Evolutionary conservation across 2,888 invertebrate genomes (phyloP), one percentile per base, ranked within the genome.

Genomic region (Mythimna pallens): DNA sequence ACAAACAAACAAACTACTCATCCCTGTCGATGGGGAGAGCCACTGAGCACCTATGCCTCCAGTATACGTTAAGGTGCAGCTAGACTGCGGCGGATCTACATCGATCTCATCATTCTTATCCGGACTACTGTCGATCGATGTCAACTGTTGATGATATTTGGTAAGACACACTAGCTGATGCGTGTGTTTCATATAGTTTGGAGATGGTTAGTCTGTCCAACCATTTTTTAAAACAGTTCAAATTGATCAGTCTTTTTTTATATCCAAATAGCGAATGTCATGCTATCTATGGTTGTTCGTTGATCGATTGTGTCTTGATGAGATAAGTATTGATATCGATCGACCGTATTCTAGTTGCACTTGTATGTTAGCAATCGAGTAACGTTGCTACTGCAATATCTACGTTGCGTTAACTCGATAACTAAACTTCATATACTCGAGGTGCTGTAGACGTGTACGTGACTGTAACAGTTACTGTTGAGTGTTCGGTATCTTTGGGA

Each of bases 1-100:
- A 86, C 72, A 76, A 79, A 79, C 77, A 78, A 78, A 86, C 77
- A 78, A 83, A 84, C 61, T 77, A 86, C 82, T 86, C 71, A 63
- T 77, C 85, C 86, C 84, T 80, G 83, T 65, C 67, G 66, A 81
- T 66, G 84, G 86, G 82, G 82, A 79, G 86, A 85, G 85, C 82
- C 81, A 86, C 86, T 81, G 62, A 62, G 80, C 80, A 81, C 83
- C 65, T 65, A 70, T 58, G 40, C 76, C 78, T 65, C 65, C 30
- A 55, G 81, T 71, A 70, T 76, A 76, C 40, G 71, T 71, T 65
- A 76, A 65, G 59, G 64, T 36, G 34, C 55, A 43, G 61, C 22
- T 61, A 61, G 22, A 61, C 47, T 77, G 17, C 36, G 36, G 70
- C 52, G 17, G 30, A 61, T 30, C 52, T 70, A 4, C 5, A 66